These are phyloP conservation scores for Harpagoxenus sublaevis DNA, from an alignment of 2,888 invertebrate species.

Conservation along the genomic window DNA sequence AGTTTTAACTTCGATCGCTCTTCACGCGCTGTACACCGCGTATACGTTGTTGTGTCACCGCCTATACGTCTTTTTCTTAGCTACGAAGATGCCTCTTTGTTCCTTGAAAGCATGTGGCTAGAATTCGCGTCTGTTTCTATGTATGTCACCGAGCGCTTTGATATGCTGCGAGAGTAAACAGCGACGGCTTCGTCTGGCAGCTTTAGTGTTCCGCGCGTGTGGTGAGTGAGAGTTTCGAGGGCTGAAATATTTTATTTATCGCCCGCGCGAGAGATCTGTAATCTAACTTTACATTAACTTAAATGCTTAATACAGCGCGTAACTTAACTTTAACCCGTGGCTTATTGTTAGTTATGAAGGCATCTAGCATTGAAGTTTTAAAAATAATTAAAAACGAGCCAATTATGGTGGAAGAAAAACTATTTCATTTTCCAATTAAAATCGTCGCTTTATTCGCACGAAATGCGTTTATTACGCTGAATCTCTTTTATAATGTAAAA, in stretches of 20 bases:
- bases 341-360: neutral
- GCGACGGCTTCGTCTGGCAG: constrained; percentile 17
- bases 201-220: constrained; percentile 20
- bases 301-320: constrained; percentile 28
- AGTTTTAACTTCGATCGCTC: constrained; percentile 28
- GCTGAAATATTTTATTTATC: constrained; percentile 43
- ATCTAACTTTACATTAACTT: constrained; percentile 22
- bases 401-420: neutral
- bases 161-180: constrained; percentile 31
- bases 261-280: constrained; percentile 5
- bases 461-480: neutral
- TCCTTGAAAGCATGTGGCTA: constrained; percentile 24
- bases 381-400: constrained; percentile 16
- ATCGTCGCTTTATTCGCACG: neutral
- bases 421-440: neutral
- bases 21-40: neutral
- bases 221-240: constrained; percentile 36
- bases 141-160: constrained; percentile 31
- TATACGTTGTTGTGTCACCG: constrained; percentile 11
- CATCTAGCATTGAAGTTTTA: constrained; percentile 2
- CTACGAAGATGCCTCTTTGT: neutral
- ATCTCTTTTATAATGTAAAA: neutral
- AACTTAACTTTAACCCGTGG: constrained; percentile 1
- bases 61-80: neutral
- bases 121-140: constrained; percentile 37